Evolutionary conservation across 1,140 invertebrate genomes (phyloP).

Genomic region (Pissodes strobi): DNA sequence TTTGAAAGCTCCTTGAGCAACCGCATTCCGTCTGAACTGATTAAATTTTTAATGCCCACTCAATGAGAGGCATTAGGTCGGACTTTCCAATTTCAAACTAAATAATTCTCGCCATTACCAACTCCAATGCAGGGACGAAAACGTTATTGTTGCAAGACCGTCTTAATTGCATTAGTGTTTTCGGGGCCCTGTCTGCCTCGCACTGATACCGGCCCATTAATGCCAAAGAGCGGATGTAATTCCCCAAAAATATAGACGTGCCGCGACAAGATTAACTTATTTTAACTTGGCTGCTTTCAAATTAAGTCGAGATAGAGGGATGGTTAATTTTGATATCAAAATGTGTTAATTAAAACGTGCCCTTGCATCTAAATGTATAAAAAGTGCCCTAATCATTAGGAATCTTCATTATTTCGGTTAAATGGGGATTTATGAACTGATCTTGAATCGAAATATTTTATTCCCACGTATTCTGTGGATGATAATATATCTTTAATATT

Average conservation of each 20-base stretch:
- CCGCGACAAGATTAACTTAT: slow-evolving; percentile 24
- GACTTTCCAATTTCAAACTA: slow-evolving; percentile 44
- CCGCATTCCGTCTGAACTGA: slow-evolving; percentile 30
- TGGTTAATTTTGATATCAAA: too few species aligned
- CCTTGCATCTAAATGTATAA: too few species aligned
- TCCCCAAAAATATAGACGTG: slow-evolving; percentile 23
- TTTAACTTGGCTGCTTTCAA: slow-evolving; percentile 7
- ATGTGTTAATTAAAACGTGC: too few species aligned
- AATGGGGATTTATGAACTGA: too few species aligned
- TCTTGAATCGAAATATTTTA: too few species aligned
- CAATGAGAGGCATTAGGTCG: slow-evolving; percentile 27
- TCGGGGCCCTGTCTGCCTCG: slow-evolving; percentile 35
- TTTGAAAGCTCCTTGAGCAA: slow-evolving; percentile 20
- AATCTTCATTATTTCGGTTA: too few species aligned
- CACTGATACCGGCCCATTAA: slow-evolving; percentile 40
- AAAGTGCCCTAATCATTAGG: too few species aligned
- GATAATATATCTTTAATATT: too few species aligned
- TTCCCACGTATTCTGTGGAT: too few species aligned
- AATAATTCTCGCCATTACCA: slow-evolving; percentile 40
- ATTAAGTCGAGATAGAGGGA: too few species aligned
- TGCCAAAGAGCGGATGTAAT: slow-evolving; percentile 34
- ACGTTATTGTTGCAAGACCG: slow-evolving; percentile 48
- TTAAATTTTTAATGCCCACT: slow-evolving; percentile 35
- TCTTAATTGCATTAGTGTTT: slow-evolving; percentile 46
- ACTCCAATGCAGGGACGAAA: slow-evolving; percentile 39